Evolutionary conservation across 2,888 invertebrate species (phyloP).

Genomic region (Dicycla oo): DNA sequence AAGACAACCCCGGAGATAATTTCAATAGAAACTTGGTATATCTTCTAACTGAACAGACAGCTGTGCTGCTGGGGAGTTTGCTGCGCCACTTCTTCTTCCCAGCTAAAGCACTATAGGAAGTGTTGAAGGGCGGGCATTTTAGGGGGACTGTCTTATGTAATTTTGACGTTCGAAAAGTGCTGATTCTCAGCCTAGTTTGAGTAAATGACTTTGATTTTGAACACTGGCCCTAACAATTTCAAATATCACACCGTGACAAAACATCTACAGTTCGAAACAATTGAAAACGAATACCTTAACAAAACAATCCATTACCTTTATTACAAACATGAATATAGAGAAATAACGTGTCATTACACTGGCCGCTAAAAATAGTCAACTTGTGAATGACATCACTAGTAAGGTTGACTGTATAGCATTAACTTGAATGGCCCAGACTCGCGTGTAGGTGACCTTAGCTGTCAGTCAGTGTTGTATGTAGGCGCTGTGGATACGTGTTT

Average conservation of each 20-base stretch:
- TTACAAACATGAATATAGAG: slow-evolving; percentile 17
- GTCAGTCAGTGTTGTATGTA: slow-evolving; percentile 43
- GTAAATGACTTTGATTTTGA: not conserved
- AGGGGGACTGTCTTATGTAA: not conserved
- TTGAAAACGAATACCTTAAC: slow-evolving; percentile 1
- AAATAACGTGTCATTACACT: slow-evolving; percentile 41
- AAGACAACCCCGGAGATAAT: not conserved
- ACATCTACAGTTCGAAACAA: slow-evolving; percentile 6
- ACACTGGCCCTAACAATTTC: not conserved
- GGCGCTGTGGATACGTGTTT: not conserved
- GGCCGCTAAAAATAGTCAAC: slow-evolving; percentile 13
- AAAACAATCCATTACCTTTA: slow-evolving; percentile 11
- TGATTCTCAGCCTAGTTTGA: not conserved
- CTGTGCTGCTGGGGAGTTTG: not conserved
- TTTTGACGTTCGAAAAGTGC: not conserved
- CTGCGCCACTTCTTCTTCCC: not conserved
- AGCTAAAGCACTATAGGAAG: not conserved
- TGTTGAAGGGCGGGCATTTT: not conserved
- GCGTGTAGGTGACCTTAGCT: slow-evolving; percentile 18
- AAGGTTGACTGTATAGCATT: slow-evolving; percentile 13
- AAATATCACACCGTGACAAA: no score
- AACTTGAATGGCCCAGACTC: slow-evolving; percentile 20
- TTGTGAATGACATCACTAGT: slow-evolving; percentile 43
- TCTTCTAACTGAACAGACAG: not conserved
- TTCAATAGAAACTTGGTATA: not conserved